These are phyloP conservation scores for Cryptophagus acutangulus DNA, from an alignment of 2,888 invertebrate species.

Conservation along the genomic window DNA sequence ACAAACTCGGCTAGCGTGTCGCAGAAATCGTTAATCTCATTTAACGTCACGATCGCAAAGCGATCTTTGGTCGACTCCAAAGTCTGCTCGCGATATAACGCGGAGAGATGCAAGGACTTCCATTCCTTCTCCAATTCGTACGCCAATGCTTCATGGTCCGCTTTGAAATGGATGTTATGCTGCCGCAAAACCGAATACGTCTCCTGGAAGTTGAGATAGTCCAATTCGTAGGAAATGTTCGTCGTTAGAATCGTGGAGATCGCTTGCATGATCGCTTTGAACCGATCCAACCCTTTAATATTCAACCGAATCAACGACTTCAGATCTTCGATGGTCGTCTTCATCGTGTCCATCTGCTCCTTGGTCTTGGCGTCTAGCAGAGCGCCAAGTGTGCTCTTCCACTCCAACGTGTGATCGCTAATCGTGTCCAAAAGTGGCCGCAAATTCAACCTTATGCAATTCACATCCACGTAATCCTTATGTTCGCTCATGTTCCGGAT, in stretches of 20 bases:
- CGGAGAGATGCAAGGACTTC: conserved; percentile 64
- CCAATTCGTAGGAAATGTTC: conserved; percentile 73
- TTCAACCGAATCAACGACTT: conserved; percentile 66
- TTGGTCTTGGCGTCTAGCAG: conserved; percentile 64
- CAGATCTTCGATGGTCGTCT: conserved; percentile 58
- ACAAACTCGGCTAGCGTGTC: conserved; percentile 62
- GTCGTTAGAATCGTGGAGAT: conserved; percentile 70
- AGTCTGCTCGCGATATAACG: conserved; percentile 63
- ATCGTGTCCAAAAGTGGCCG: conserved; percentile 65
- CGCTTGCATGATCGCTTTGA: conserved; percentile 80
- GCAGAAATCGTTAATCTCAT: conserved; percentile 67
- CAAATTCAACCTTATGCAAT: conserved; percentile 70
- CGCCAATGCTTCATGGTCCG: conserved; percentile 55
- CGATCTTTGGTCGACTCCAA: conserved; percentile 78
- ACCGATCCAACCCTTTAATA: conserved; percentile 73
- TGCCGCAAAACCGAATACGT: conserved; percentile 69
- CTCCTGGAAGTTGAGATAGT: conserved; percentile 70
- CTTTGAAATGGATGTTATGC: conserved; percentile 59
- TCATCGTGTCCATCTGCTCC: conserved; percentile 63
- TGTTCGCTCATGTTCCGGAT: conserved; percentile 52
- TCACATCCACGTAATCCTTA: conserved; percentile 58
- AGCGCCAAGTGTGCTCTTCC: conserved; percentile 70
- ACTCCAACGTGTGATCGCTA: conserved; percentile 69
- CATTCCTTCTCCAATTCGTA: conserved; percentile 63
- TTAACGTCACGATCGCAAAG: conserved; percentile 75